A percentile compares a stretch with the other conserved stretches of the same genome.
These are phyloP conservation scores for Diorhabda carinulata DNA, from an alignment of 1,140 invertebrate genomes.

Conservation along the genomic window DNA sequence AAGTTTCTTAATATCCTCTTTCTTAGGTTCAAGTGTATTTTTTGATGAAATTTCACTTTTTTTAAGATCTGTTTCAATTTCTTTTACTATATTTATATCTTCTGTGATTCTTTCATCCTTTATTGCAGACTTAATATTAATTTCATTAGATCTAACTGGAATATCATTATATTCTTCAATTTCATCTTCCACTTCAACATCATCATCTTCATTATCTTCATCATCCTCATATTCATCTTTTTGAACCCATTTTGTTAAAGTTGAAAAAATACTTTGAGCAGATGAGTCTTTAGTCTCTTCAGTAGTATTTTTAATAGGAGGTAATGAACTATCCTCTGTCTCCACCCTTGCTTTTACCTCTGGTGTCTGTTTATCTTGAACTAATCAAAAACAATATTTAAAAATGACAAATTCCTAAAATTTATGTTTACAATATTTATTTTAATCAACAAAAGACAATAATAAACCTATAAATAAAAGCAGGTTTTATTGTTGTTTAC, in stretches of 20 bases:
- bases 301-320: neutral
- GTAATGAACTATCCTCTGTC: no score
- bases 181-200: slow-evolving; percentile 31
- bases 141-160: slow-evolving; percentile 9
- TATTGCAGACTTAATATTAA: no score
- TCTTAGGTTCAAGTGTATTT: neutral
- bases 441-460: no score
- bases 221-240: slow-evolving; percentile 28
- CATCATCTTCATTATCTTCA: slow-evolving; percentile 30
- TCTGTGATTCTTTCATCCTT: neutral
- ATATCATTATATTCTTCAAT: slow-evolving; percentile 25
- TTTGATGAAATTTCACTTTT: neutral
- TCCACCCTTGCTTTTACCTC: no score
- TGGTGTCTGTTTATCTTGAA: no score
- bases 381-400: no score
- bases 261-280: neutral
- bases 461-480: no score
- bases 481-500: no score
- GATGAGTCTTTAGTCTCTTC: neutral
- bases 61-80: neutral
- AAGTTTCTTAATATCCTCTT: neutral
- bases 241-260: slow-evolving; percentile 19
- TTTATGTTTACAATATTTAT: no score
- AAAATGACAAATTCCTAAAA: no score
- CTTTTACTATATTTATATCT: neutral